Percentiles rank a stretch among this genome's conserved stretches.
These are phyloP conservation scores for Eidolon helvum DNA, from an alignment of 2,113 vertebrate species.

Conservation along the genomic window DNA sequence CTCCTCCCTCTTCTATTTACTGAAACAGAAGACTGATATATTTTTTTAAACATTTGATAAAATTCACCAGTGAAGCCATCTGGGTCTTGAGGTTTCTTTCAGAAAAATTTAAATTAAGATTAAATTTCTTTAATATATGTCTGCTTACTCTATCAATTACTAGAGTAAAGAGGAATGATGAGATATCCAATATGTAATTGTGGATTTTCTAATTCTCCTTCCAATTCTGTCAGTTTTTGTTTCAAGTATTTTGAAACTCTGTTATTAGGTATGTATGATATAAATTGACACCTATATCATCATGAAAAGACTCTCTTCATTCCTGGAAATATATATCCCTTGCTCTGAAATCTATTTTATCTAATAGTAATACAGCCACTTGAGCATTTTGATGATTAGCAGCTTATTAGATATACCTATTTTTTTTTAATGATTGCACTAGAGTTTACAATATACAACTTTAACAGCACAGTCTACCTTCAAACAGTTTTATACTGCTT, in stretches of 20 bases:
- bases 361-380: not conserved
- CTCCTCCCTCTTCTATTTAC: not conserved
- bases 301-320: not conserved
- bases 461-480: not conserved
- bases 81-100: not conserved
- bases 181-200: not conserved
- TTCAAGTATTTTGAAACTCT: not conserved
- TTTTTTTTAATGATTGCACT: not conserved
- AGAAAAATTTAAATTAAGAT: not conserved
- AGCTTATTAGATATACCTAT: not conserved
- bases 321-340: not conserved
- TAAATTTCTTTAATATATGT: not conserved
- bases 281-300: not conserved
- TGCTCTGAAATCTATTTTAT: slow-evolving; percentile 12
- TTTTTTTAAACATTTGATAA: not conserved
- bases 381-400: not conserved
- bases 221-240: not conserved
- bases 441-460: not conserved
- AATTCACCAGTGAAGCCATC: not conserved
- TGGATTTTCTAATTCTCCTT: not conserved
- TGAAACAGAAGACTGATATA: not conserved
- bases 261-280: not conserved
- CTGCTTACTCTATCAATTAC: not conserved
- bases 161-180: not conserved
- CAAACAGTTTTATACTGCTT: not conserved